Evolutionary conservation across 2,797 vertebrate genomes (phyloP).

Genomic region (Micropoecilia bifurca): DNA sequence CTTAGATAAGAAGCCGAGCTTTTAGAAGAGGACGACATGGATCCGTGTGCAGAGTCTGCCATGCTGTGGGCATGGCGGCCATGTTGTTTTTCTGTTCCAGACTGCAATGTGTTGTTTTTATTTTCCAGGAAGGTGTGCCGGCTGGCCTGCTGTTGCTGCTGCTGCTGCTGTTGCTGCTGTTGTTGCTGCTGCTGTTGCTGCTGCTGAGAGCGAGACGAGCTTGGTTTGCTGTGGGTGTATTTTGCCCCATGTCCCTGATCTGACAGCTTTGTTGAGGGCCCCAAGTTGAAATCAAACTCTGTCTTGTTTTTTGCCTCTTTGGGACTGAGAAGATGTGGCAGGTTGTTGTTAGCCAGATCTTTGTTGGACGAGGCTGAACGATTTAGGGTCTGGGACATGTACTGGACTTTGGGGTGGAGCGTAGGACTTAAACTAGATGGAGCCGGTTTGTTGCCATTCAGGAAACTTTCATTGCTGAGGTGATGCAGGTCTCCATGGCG

Average conservation of each 20-base stretch:
- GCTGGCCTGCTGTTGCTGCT: conserved; percentile 76
- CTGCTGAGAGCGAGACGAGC: conserved; percentile 89
- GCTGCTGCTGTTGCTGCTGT: conserved; percentile 61
- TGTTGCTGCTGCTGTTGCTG: conserved; percentile 80
- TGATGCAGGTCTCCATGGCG: conserved; percentile 92
- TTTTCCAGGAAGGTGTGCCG: conserved; percentile 93
- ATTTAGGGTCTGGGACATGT: conserved; percentile 89
- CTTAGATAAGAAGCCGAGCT: conserved; percentile 93
- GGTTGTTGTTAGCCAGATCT: conserved; percentile 93
- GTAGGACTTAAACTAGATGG: conserved; percentile 91
- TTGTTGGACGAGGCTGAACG: conserved; percentile 90
- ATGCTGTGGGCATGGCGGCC: conserved; percentile 93
- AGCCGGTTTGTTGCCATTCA: conserved; percentile 92
- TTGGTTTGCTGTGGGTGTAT: conserved; percentile 83
- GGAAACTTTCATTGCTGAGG: conserved; percentile 89
- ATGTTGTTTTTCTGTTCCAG: conserved; percentile 87
- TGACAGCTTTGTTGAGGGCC: conserved; percentile 75
- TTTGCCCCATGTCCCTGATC: conserved; percentile 84
- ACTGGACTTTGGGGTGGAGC: conserved; percentile 89
- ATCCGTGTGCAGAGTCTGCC: conserved; percentile 88
- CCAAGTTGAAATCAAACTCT: conserved; percentile 94
- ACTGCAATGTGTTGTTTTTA: conserved; percentile 94
- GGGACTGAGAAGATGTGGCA: conserved; percentile 96
- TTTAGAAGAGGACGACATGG: conserved; percentile 92
- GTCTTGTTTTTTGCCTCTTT: conserved; percentile 93